Evolutionary conservation across 2,797 vertebrate genomes (phyloP), one percentile per base, ranked within the genome.

Genomic region (Meriones psammophilus): DNA sequence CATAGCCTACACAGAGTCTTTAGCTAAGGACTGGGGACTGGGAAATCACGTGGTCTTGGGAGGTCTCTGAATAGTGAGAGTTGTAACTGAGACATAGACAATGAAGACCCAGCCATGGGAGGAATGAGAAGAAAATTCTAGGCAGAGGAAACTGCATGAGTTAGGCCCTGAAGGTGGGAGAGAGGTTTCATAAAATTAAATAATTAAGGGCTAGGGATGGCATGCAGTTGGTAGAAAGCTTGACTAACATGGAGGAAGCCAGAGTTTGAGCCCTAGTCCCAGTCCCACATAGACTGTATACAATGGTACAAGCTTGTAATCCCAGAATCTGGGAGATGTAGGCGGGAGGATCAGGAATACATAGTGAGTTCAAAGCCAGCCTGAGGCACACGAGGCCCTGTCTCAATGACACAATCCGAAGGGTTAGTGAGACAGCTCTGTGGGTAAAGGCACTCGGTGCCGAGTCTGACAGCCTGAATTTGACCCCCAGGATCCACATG

Each of bases 1-100:
- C 13, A 0, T 8, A 46, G 62, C 28, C 9, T 33, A n/a, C 1
- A 3, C 0, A 10, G 62, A 56, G 4, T 18, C 30, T 2, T 0
- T 10, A 13, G 78, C 28, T 85, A 7, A 8, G 85, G 68, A 60
- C 76, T 0, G 1, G 56, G 56, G n/a, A 13, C 73, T 36, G 8
- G 88, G 28, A 83, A 81, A 22, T 58, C 69, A 28, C 0, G 1
- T 39, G 46, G 30, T n/a, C 18, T 42, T 50, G 66, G 36, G 88
- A 69, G 64, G 14, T 36, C n/a, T 92, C 62, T 58, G 56, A 88
- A 62, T 8, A 1, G 20, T 54, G 28, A 87, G 42, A 22, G 54
- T 33, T 18, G 26, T 58, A 58, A 26, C 80, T 18, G 46, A 94
- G 90, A 39, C 0, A 0, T 5, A 2, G 58, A 28, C 15, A 36